These are phyloP conservation scores for Myiopsitta monachus DNA, from an alignment of 2,113 vertebrate species.

Conservation along the genomic window DNA sequence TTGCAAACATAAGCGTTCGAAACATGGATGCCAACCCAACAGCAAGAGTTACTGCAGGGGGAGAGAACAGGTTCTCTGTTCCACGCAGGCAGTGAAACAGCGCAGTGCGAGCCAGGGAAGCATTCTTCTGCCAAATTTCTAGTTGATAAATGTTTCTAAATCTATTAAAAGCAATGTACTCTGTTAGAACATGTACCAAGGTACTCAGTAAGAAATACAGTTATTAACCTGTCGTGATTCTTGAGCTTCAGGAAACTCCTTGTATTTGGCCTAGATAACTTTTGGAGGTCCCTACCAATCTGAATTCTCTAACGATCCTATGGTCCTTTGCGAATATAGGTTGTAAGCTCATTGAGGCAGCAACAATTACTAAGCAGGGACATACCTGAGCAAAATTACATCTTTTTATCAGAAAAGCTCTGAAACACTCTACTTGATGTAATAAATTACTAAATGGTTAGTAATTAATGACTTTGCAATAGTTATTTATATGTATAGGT, in stretches of 20 bases:
- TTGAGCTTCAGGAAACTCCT: not conserved
- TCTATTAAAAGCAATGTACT: slow-evolving; percentile 26
- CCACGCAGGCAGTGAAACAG: not conserved
- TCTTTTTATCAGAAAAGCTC: not conserved
- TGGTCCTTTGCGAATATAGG: not conserved
- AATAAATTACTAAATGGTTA: not conserved
- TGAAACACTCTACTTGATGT: not conserved
- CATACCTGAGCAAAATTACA: not conserved
- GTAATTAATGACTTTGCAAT: not conserved
- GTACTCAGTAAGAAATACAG: not conserved
- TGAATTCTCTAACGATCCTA: not conserved
- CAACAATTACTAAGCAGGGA: not conserved
- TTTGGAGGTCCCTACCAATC: not conserved
- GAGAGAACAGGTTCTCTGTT: not conserved
- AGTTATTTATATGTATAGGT: not conserved
- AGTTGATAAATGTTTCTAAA: slow-evolving; percentile 24
- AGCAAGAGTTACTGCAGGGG: not conserved
- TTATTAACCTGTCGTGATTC: not conserved
- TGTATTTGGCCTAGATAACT: not conserved
- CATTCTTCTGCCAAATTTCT: slow-evolving; percentile 14
- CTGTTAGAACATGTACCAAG: slow-evolving; percentile 4
- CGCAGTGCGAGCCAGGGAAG: not conserved
- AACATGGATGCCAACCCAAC: not conserved
- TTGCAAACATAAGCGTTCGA: not conserved
- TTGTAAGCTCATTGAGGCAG: not conserved